Percentiles rank a stretch among this genome's conserved stretches.
phyloP scores from a whole-genome alignment of 2,113 vertebrate species.

The Erythrocercus mccallii region DNA sequence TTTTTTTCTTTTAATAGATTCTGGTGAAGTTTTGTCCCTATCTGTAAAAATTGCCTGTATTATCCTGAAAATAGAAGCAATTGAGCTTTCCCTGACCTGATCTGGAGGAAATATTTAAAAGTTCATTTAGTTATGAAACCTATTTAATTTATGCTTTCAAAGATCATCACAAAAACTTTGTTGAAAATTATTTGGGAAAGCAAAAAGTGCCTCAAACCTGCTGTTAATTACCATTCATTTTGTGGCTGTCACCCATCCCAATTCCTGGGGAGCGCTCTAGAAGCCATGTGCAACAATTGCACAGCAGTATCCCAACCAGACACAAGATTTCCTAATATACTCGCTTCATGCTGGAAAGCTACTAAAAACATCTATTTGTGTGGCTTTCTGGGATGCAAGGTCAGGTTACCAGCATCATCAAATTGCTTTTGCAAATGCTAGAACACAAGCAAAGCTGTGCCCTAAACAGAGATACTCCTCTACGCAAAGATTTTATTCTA shows the following conservation, averaged over 20 bases:
- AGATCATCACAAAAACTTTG: neutral
- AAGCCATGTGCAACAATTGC: neutral
- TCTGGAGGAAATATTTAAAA: neutral
- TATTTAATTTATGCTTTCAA: neutral
- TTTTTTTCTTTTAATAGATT: neutral
- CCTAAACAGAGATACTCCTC: neutral
- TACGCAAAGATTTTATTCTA: neutral
- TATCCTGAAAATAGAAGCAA: conserved; percentile 40
- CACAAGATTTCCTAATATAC: neutral
- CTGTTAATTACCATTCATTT: neutral
- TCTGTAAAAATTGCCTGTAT: neutral
- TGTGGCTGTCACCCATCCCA: neutral
- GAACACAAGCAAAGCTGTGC: neutral
- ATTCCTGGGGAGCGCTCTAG: neutral
- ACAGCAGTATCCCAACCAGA: neutral
- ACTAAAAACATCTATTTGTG: neutral
- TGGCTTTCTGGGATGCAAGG: neutral
- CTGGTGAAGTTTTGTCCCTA: neutral
- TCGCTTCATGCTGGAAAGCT: neutral
- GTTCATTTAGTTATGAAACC: neutral
- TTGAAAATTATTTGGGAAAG: neutral
- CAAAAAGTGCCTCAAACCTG: neutral
- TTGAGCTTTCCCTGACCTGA: conserved; percentile 9
- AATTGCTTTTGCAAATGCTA: neutral
- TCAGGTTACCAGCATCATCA: neutral